Base-by-base conservation (phyloP, 1,140 invertebrate species). In the Drosophila yakuba region DNA sequence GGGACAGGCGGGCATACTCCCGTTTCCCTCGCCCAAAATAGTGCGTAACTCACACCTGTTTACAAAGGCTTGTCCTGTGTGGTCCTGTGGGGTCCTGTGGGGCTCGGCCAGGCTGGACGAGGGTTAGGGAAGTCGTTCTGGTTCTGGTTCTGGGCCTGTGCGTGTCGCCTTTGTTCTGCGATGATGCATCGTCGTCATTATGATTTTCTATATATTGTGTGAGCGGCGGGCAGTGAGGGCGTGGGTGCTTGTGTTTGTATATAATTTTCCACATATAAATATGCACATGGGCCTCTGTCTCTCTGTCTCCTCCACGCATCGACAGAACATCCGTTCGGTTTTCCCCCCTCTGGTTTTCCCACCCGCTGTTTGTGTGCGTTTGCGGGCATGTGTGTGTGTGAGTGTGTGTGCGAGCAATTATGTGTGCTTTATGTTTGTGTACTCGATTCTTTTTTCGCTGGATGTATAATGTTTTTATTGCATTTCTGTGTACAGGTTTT, bases 161-260 rank as follows among this genome's bases (percentile, higher is more conserved):
- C 83, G 83, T 86, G 83, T 86, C 83, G 84, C 75, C 72, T 88
- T 88, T 88, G 83, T 88, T 86, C 79, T 83, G 73, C 57, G 79
- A 86, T 86, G 83, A 86, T 88, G 84, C 83, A 88, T 88, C 83
- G 79, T 81, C 84, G 85, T 88, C 83, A 88, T 88, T 88, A 88
- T 88, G 83, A 88, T 89, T 89, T 86, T 89, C 79, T 73, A 82
- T 82, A 82, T 72, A 80, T 61, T 74, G 57, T 59, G 50, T 69
- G 45, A 44, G 62, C 36, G 47, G 50, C 36, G 25, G 60, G 32
- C 38, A n/a, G 20, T 52, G 51, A 43, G 50, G 57, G 64, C 45
- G 60, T 67, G 62, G 54, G 58, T 79, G 72, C 68, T 80, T 88
- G 59, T 86, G 83, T 86, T 88, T 88, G 84, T 88, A 88, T 83